phyloP scores from a whole-genome alignment of 2,797 vertebrate genomes.

The Jordanella pulchra region DNA sequence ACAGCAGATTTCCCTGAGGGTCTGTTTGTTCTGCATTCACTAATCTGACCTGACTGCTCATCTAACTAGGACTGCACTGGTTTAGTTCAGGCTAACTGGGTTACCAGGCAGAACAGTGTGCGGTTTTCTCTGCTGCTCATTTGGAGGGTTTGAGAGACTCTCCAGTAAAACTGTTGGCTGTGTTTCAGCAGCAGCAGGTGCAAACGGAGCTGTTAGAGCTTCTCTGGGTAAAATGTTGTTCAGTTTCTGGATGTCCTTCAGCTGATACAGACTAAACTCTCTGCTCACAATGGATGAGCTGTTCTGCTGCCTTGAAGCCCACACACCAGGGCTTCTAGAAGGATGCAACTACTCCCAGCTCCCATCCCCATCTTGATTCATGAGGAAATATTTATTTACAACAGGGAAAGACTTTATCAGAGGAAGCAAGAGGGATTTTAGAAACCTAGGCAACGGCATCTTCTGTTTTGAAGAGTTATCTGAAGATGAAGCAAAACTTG shows the following conservation, averaged over 20 bases:
- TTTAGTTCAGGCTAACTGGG: conserved; percentile 26
- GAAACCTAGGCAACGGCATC: too few relatives aligned
- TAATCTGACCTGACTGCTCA: conserved; percentile 50
- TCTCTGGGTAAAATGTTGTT: conserved; percentile 2
- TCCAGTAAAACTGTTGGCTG: conserved; percentile 8
- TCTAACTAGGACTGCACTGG: conserved; percentile 15
- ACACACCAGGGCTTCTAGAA: neutral
- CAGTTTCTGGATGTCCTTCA: conserved; percentile 29
- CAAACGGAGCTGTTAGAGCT: neutral
- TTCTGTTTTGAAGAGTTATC: neutral
- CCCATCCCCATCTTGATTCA: neutral
- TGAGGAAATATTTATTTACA: neutral
- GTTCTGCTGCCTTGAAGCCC: conserved; percentile 16
- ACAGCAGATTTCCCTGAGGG: conserved; percentile 27
- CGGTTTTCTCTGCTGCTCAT: neutral
- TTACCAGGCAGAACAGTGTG: conserved; percentile 40
- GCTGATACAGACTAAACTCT: conserved; percentile 47
- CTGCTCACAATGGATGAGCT: conserved; percentile 17
- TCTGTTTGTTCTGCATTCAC: neutral
- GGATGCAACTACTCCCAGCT: neutral
- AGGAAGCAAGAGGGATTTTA: too few relatives aligned
- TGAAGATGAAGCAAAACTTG: neutral
- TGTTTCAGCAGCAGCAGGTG: conserved; percentile 5
- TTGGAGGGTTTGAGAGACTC: neutral
- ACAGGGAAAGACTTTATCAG: too few relatives aligned